Evolutionary conservation across 2,113 vertebrate species (phyloP).

Genomic region (Ctenodactylus gundi): DNA sequence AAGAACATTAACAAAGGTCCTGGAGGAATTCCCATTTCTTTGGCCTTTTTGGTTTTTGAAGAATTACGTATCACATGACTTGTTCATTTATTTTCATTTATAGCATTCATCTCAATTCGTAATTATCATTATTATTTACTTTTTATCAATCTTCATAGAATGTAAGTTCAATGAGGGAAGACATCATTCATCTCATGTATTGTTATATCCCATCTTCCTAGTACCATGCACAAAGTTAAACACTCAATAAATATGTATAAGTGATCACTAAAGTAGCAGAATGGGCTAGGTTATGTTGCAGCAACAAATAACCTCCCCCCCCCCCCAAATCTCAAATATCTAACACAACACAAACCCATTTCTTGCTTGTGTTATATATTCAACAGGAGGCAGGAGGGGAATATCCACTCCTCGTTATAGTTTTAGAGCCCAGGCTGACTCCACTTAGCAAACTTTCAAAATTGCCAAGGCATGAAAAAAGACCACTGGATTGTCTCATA

Average conservation of each 20-base stretch:
- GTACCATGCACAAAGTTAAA: background rate
- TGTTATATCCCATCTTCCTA: conserved; percentile 6
- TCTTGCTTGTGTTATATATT: background rate
- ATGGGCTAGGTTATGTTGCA: background rate
- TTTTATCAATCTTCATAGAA: background rate
- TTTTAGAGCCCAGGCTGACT: conserved; percentile 2
- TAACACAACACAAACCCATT: conserved; percentile 30
- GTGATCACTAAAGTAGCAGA: background rate
- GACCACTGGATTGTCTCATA: background rate
- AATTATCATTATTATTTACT: conserved; percentile 22
- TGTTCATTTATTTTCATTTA: conserved; percentile 45
- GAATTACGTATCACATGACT: background rate
- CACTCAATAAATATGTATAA: background rate
- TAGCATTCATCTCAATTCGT: background rate
- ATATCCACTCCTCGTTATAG: background rate
- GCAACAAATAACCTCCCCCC: conserved; percentile 33
- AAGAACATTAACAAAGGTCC: background rate
- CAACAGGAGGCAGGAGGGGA: background rate
- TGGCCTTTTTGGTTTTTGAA: background rate
- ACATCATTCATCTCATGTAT: background rate
- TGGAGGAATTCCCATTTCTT: background rate
- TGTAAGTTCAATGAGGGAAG: background rate
- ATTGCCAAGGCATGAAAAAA: background rate
- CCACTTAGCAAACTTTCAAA: conserved; percentile 1
- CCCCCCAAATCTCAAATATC: conserved; percentile 8